Percentiles rank a stretch among this genome's conserved stretches.
Conservation (phyloP, 2,888 invertebrate species). For the Schizotus pectinicornis region DNA sequence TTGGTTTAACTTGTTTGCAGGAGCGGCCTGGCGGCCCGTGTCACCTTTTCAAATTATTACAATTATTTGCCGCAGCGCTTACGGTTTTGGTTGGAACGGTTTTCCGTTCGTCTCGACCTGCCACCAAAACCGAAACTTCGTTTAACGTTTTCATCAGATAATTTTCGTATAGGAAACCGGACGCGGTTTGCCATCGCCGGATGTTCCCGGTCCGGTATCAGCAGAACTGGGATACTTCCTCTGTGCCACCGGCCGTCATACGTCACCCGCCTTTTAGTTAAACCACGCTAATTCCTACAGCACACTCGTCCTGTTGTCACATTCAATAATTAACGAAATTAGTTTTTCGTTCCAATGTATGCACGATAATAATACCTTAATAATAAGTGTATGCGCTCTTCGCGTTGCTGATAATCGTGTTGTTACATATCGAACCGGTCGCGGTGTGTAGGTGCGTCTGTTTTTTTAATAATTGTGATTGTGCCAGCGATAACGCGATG, state of each 20-base stretch:
- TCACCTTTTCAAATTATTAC: too few species aligned
- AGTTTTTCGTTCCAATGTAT: slow-evolving; percentile 3
- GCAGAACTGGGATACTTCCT: slow-evolving; percentile 6
- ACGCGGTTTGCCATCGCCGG: slow-evolving; percentile 21
- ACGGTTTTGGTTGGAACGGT: too few species aligned
- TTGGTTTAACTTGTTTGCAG: too few species aligned
- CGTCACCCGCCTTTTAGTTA: slow-evolving; percentile 18
- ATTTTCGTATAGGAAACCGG: slow-evolving; percentile 18
- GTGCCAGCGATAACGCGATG: slow-evolving; percentile 27
- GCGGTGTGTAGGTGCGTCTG: slow-evolving; percentile 9
- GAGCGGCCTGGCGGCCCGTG: too few species aligned
- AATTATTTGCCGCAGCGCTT: too few species aligned
- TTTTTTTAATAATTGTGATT: slow-evolving; percentile 6
- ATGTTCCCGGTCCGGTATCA: slow-evolving; percentile 17
- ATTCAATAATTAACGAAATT: not conserved
- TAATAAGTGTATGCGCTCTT: too few species aligned
- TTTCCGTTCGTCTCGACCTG: too few species aligned
- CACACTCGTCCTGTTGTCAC: slow-evolving; percentile 2
- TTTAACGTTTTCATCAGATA: slow-evolving; percentile 10
- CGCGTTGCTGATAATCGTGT: not conserved
- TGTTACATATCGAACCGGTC: slow-evolving; percentile 15
- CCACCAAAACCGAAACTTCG: not conserved
- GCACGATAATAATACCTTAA: too few species aligned
- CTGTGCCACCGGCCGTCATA: slow-evolving; percentile 14
- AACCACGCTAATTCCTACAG: slow-evolving; percentile 15